phyloP scores from a whole-genome alignment of 2,888 invertebrate species.

The Acronicta psi region DNA sequence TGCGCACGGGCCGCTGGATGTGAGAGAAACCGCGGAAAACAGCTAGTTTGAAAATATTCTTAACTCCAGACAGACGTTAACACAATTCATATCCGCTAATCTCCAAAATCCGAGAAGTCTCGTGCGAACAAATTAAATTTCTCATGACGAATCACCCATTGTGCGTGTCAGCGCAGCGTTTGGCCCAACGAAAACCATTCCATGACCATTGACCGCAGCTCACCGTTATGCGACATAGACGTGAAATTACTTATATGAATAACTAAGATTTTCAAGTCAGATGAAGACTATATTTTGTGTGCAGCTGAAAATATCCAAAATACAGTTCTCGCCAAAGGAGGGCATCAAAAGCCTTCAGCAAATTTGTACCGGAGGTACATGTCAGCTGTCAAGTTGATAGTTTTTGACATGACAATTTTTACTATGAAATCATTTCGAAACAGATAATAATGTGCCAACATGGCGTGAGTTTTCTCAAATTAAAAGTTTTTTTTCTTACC shows the following conservation, averaged over 20 bases:
- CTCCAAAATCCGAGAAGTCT: conserved; percentile 35
- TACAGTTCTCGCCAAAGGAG: neutral
- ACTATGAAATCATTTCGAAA: no score
- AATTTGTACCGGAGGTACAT: no score
- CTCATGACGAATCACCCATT: conserved; percentile 73
- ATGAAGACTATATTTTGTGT: conserved; percentile 11
- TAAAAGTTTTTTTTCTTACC: no score
- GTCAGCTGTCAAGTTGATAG: no score
- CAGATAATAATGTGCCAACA: no score
- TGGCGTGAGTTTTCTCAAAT: no score
- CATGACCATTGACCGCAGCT: conserved; percentile 67
- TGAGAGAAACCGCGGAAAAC: no score
- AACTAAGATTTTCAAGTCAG: conserved; percentile 39
- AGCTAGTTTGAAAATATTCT: neutral
- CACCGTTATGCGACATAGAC: conserved; percentile 63
- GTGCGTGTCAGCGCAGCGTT: conserved; percentile 70
- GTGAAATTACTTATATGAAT: conserved; percentile 57
- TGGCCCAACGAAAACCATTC: conserved; percentile 57
- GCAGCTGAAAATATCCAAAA: conserved; percentile 11
- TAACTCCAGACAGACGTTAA: neutral
- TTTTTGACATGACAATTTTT: no score
- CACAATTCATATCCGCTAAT: conserved; percentile 42
- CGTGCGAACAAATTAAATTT: conserved; percentile 76
- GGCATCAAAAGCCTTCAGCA: no score
- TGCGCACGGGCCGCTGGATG: no score